phyloP scores from a whole-genome alignment of 2,113 vertebrate species.

The Geococcyx californianus region DNA sequence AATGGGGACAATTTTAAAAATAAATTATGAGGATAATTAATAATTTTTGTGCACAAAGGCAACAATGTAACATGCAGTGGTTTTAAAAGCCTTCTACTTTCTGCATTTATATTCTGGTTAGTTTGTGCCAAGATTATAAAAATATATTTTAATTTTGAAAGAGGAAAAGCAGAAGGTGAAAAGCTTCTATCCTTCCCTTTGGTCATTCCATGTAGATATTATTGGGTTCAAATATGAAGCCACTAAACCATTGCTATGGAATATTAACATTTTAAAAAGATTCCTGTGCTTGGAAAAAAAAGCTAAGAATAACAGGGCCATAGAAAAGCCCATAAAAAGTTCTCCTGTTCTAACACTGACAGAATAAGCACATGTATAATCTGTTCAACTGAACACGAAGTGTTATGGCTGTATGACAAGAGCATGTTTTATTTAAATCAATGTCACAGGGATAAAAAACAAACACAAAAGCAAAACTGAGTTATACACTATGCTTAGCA shows the following conservation, averaged over 20 bases:
- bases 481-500: neutral
- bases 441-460: neutral
- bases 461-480: neutral
- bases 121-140: neutral
- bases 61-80: neutral
- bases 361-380: neutral
- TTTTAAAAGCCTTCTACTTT: neutral
- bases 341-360: neutral
- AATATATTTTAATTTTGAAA: neutral
- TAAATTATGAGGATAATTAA: conserved; percentile 30
- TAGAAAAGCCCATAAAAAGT: neutral
- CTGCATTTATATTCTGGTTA: neutral
- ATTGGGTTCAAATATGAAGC: neutral
- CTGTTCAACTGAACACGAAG: neutral
- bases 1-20: conserved; percentile 14
- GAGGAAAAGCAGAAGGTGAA: neutral
- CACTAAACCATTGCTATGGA: neutral
- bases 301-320: neutral
- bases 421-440: neutral
- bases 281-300: neutral
- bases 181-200: neutral
- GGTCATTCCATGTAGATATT: neutral
- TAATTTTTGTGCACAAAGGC: conserved; percentile 1
- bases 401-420: neutral
- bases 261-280: neutral